Conservation (phyloP, 1,140 invertebrate genomes). For the Bombus soroeensis region DNA sequence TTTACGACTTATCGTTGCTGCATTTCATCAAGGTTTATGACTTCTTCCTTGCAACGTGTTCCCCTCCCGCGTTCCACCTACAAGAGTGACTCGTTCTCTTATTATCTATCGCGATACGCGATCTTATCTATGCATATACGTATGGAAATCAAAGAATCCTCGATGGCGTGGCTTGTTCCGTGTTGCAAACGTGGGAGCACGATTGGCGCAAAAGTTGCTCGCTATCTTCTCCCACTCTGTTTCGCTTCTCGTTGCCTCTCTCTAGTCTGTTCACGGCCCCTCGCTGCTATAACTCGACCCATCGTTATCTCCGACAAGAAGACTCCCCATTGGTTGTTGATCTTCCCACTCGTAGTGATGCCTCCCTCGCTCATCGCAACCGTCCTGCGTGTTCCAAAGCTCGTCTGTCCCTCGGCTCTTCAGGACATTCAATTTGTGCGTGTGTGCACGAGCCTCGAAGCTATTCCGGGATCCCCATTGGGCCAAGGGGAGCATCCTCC, state of each 20-base stretch:
- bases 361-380: constrained; percentile 64
- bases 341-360: constrained; percentile 73
- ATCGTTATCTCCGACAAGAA: constrained; percentile 71
- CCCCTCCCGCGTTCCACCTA: neutral
- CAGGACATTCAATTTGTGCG: constrained; percentile 55
- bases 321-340: constrained; percentile 72
- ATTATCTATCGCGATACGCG: neutral
- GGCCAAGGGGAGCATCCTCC: constrained; percentile 72
- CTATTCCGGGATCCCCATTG: constrained; percentile 74
- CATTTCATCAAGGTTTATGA: constrained; percentile 63
- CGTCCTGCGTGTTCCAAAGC: constrained; percentile 46
- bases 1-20: constrained; percentile 72
- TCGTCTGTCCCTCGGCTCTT: constrained; percentile 60
- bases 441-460: constrained; percentile 52
- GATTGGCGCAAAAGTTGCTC: constrained; percentile 58
- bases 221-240: constrained; percentile 57
- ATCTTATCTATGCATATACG: neutral
- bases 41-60: constrained; percentile 54
- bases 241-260: constrained; percentile 27
- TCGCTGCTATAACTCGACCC: constrained; percentile 56
- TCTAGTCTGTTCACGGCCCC: constrained; percentile 45
- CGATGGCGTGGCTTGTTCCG: neutral
- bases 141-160: constrained; percentile 20
- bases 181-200: neutral
- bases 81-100: neutral